These are phyloP conservation scores for Nemotelus nigrinus DNA, from an alignment of 2,888 invertebrate genomes.

Conservation along the genomic window DNA sequence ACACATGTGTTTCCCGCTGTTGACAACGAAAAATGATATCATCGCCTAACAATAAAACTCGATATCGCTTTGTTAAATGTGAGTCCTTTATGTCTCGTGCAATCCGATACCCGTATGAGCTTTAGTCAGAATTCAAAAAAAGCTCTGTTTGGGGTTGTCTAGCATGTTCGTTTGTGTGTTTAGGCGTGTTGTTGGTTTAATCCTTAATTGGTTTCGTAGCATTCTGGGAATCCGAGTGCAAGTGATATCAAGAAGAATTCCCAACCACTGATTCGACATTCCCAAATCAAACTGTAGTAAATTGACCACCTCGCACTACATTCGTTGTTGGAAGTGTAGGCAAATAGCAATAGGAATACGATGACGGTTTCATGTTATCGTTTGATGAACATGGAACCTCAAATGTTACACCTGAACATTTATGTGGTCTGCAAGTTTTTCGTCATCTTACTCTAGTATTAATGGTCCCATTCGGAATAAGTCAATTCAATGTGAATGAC, in stretches of 20 bases:
- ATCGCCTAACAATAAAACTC: not conserved
- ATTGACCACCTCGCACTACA: too few relatives aligned
- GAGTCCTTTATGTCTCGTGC: not conserved
- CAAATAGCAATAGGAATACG: too few relatives aligned
- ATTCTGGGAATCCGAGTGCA: not conserved
- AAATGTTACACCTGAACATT: too few relatives aligned
- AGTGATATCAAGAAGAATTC: not conserved
- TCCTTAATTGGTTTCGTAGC: conserved; percentile 25
- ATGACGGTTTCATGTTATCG: too few relatives aligned
- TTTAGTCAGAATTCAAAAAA: not conserved
- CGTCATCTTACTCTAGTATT: too few relatives aligned
- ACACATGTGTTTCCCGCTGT: not conserved
- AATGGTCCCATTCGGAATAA: too few relatives aligned
- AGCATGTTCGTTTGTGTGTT: not conserved
- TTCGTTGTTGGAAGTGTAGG: too few relatives aligned
- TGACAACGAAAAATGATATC: not conserved
- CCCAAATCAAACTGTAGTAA: too few relatives aligned
- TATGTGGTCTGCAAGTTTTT: too few relatives aligned
- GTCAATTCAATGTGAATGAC: too few relatives aligned
- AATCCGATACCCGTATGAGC: not conserved
- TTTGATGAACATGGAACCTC: too few relatives aligned
- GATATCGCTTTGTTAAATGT: conserved; percentile 4
- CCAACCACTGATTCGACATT: too few relatives aligned
- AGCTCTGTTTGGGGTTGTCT: not conserved
- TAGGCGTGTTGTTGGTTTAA: not conserved